phyloP scores from a whole-genome alignment of 2,797 vertebrate genomes.

The Acomys russatus region DNA sequence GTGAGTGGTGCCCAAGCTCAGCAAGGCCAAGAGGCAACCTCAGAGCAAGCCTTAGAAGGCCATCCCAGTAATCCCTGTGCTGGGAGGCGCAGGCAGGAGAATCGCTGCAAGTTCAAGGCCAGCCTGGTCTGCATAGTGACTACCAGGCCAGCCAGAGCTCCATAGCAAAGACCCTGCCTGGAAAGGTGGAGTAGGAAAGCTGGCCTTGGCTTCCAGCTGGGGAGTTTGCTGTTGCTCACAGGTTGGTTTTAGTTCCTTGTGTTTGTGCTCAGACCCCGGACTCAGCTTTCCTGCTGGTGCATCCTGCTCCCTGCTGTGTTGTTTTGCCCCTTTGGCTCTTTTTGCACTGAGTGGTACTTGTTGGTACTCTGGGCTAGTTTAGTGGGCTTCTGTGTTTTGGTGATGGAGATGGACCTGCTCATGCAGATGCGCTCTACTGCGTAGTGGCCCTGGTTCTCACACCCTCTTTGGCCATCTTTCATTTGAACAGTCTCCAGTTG shows the following conservation, averaged over 20 bases:
- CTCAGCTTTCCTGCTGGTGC: neutral
- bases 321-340: neutral
- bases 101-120: neutral
- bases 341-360: neutral
- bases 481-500: neutral
- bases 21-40: neutral
- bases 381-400: neutral
- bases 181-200: no score
- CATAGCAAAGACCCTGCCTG: neutral
- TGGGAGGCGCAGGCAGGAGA: neutral
- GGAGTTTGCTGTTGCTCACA: neutral
- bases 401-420: neutral
- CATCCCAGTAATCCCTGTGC: neutral
- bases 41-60: neutral
- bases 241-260: neutral
- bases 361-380: neutral
- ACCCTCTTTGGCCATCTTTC: no score
- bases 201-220: neutral
- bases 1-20: slow-evolving; percentile 84
- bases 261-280: neutral
- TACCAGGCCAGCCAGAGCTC: neutral
- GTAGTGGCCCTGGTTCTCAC: no score
- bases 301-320: no score
- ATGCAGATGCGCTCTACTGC: neutral
- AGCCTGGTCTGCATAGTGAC: neutral